Evolutionary conservation across 2,888 invertebrate genomes (phyloP).

Genomic region (Marronus borbonicus): DNA sequence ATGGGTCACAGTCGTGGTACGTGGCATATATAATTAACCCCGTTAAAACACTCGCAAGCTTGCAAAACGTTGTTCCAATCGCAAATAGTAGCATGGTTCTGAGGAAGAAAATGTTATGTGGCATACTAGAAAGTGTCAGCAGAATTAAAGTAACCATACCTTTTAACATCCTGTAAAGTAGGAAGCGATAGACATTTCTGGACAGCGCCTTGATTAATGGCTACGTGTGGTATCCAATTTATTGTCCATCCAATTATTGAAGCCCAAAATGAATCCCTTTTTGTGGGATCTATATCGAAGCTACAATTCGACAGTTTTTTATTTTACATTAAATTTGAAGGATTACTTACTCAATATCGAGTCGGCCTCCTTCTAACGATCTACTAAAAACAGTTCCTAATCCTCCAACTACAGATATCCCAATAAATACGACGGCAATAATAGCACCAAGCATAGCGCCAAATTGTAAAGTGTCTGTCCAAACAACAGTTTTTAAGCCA

Average conservation of each 20-base stretch:
- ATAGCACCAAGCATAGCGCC: constrained; percentile 72
- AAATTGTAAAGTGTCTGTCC: constrained; percentile 74
- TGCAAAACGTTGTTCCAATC: constrained; percentile 44
- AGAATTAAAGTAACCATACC: constrained; percentile 60
- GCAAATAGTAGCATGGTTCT: constrained; percentile 45
- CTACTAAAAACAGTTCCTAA: constrained; percentile 74
- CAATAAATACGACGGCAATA: constrained; percentile 73
- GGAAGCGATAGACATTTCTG: constrained; percentile 77
- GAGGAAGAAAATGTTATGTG: not conserved
- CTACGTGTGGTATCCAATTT: constrained; percentile 72
- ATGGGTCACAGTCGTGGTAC: constrained; percentile 78
- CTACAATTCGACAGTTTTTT: constrained; percentile 66
- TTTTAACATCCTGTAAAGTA: constrained; percentile 72
- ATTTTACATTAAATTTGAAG: not conserved
- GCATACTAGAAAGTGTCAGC: not conserved
- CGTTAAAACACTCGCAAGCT: constrained; percentile 71
- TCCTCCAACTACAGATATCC: constrained; percentile 73
- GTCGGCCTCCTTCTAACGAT: constrained; percentile 73
- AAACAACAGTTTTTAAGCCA: constrained; percentile 77
- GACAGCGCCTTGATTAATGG: constrained; percentile 74
- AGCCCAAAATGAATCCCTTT: constrained; percentile 77
- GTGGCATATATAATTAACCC: constrained; percentile 77
- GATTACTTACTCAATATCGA: constrained; percentile 69
- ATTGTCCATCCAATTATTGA: constrained; percentile 73
- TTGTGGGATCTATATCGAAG: constrained; percentile 75